Percentiles rank a stretch among this genome's conserved stretches.
Conservation (phyloP, 1,140 invertebrate species). For the Drosophila sp. region DNA sequence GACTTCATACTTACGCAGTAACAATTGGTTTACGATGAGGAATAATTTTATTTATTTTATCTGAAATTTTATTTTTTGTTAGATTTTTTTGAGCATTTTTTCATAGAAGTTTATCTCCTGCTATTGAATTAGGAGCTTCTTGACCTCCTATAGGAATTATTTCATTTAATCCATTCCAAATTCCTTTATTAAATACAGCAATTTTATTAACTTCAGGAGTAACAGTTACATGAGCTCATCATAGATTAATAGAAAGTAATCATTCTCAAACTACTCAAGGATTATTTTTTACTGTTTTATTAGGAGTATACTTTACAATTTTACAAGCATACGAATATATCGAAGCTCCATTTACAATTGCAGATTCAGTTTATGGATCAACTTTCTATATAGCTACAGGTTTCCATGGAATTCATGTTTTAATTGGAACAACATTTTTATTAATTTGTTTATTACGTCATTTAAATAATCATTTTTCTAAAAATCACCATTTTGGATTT, state of each 20-base stretch:
- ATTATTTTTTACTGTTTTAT: constrained; percentile 84
- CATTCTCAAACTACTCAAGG: constrained; percentile 82
- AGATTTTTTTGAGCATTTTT: constrained; percentile 84
- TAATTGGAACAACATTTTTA: constrained; percentile 88
- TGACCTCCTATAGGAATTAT: too few relatives aligned
- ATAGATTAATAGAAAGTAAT: constrained; percentile 49
- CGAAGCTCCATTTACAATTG: too few relatives aligned
- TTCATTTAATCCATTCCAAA: too few relatives aligned
- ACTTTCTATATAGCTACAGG: too few relatives aligned
- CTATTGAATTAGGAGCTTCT: too few relatives aligned
- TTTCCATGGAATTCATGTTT: constrained; percentile 87
- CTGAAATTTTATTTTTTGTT: constrained; percentile 50
- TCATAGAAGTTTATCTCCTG: constrained; percentile 86
- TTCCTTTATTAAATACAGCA: too few relatives aligned
- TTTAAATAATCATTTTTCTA: constrained; percentile 85
- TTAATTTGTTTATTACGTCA: constrained; percentile 84
- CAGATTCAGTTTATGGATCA: too few relatives aligned
- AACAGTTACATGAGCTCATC: too few relatives aligned
- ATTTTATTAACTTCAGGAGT: too few relatives aligned
- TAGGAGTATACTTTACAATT: constrained; percentile 72
- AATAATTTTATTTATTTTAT: constrained; percentile 59
- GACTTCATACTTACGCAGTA: constrained; percentile 76
- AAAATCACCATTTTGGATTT: constrained; percentile 87
- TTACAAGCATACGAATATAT: too few relatives aligned
- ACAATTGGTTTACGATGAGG: constrained; percentile 82